Evolutionary conservation across 2,797 vertebrate genomes (phyloP), one percentile per base, ranked within the genome.

Genomic region (Echeneis naucrates): DNA sequence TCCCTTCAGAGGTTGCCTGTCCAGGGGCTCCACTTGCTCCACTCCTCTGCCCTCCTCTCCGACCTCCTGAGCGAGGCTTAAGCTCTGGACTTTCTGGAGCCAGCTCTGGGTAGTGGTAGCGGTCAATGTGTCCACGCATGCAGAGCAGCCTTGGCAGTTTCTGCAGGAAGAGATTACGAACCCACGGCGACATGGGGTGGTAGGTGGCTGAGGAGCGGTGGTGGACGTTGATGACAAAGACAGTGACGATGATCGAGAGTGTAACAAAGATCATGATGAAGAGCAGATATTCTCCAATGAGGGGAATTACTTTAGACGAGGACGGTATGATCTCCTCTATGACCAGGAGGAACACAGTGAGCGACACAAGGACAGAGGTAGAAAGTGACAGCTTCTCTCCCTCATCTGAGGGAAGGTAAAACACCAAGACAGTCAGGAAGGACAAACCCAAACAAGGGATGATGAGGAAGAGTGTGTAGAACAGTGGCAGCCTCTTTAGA

Each of bases 251-350:
- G 83, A 99, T 98, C 0, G 98, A 99, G 35, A 99, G 94, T 0
- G 97, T 99, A 51, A 99, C 98, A n/a, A 99, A 99, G 87, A 99
- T 97, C 98, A 99, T 99, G 81, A 99, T 99, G 90, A 99, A 98
- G 51, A 99, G 87, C 51, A 99, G 89, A 83, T 99, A 99, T 78
- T 99, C 97, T 32, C 98, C 97, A 0, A 99, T 99, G 78, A 99
- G 93, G 0, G 97, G 98, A 68, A 99, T 98, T 24, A 98, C 97
- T 88, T 98, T 99, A 44, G 98, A 99, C 71, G 98, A 99, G 23
- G 98, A 98, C 1, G 98, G 98, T 70, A 99, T 99, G 86, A 99
- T 99, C 90, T 99, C 98, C 72, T 99, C 98, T 68, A 99, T 99
- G 58, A 99, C 97, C 62, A 99, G 88, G 42, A 99, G 96, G 87